These are phyloP conservation scores for Ethmia dodecea DNA, from an alignment of 2,888 invertebrate genomes.

Conservation along the genomic window DNA sequence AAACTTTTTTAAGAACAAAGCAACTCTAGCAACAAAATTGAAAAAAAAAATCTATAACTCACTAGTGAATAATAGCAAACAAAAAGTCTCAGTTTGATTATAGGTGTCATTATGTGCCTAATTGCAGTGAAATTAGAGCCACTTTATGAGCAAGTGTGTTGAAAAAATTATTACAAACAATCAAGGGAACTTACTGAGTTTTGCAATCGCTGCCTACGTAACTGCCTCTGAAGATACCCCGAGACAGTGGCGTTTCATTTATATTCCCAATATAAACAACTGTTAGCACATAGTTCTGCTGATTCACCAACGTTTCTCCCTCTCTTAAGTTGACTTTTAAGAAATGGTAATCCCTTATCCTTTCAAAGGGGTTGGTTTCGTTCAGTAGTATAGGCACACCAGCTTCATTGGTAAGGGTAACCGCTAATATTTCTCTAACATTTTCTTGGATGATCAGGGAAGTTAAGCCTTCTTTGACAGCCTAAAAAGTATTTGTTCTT, in stretches of 20 bases:
- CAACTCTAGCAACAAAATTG: too few relatives aligned
- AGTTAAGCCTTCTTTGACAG: conserved; percentile 29
- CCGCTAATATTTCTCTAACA: conserved; percentile 38
- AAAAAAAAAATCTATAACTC: too few relatives aligned
- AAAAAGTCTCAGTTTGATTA: too few relatives aligned
- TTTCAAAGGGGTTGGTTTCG: conserved; percentile 30
- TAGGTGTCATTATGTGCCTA: too few relatives aligned
- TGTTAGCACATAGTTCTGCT: conserved; percentile 34
- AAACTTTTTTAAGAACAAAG: too few relatives aligned
- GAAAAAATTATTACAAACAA: neutral
- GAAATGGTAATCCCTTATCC: conserved; percentile 45
- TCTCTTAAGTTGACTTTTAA: conserved; percentile 46
- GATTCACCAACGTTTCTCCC: conserved; percentile 35
- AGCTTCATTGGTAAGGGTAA: conserved; percentile 29
- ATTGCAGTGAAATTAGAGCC: too few relatives aligned
- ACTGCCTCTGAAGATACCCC: conserved; percentile 64
- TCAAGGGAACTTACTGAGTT: conserved; percentile 41
- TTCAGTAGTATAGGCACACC: conserved; percentile 29
- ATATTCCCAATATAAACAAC: conserved; percentile 58
- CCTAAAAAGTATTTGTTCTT: conserved; percentile 33
- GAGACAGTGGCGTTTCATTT: conserved; percentile 60
- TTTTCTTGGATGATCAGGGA: conserved; percentile 55
- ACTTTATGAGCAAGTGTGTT: too few relatives aligned
- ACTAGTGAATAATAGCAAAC: too few relatives aligned
- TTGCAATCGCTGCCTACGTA: conserved; percentile 41